Evolutionary conservation across 1,140 invertebrate species (phyloP).

Genomic region (Drosophila orosa): DNA sequence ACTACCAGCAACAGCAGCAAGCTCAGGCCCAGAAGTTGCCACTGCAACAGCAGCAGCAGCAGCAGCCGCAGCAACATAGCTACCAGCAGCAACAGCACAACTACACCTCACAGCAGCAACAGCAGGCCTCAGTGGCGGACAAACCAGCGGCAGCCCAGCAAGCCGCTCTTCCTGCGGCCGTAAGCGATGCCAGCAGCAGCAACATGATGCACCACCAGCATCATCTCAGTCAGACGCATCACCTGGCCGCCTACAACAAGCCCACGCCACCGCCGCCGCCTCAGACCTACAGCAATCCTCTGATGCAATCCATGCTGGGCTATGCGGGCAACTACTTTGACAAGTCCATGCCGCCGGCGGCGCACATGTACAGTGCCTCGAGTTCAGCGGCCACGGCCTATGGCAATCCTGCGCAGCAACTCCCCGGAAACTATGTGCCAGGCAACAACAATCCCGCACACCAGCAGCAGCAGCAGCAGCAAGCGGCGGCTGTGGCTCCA

Average conservation of each 20-base stretch:
- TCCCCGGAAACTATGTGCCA: slow-evolving; percentile 74
- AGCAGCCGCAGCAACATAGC: slow-evolving; percentile 37
- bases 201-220: slow-evolving; percentile 74
- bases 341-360: slow-evolving; percentile 78
- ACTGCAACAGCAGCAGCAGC: slow-evolving; percentile 54
- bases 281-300: slow-evolving; percentile 78
- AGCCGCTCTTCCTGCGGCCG: slow-evolving; percentile 20
- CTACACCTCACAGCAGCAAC: slow-evolving; percentile 51
- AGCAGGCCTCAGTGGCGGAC: slow-evolving; percentile 42
- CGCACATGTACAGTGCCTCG: slow-evolving; percentile 77
- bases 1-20: slow-evolving; percentile 63
- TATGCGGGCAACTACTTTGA: slow-evolving; percentile 78
- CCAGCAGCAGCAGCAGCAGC: slow-evolving; percentile 43
- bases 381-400: slow-evolving; percentile 60
- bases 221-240: slow-evolving; percentile 76
- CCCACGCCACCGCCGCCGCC: slow-evolving; percentile 73
- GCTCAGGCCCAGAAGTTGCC: slow-evolving; percentile 40
- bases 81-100: slow-evolving; percentile 49
- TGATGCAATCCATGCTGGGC: slow-evolving; percentile 73
- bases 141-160: slow-evolving; percentile 49
- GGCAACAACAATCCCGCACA: slow-evolving; percentile 49
- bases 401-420: slow-evolving; percentile 72
- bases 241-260: slow-evolving; percentile 78
- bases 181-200: slow-evolving; percentile 39
- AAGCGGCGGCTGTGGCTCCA: slow-evolving; percentile 15